phyloP scores from a whole-genome alignment of 2,888 invertebrate species.

The Lepidochrysops patricia region DNA sequence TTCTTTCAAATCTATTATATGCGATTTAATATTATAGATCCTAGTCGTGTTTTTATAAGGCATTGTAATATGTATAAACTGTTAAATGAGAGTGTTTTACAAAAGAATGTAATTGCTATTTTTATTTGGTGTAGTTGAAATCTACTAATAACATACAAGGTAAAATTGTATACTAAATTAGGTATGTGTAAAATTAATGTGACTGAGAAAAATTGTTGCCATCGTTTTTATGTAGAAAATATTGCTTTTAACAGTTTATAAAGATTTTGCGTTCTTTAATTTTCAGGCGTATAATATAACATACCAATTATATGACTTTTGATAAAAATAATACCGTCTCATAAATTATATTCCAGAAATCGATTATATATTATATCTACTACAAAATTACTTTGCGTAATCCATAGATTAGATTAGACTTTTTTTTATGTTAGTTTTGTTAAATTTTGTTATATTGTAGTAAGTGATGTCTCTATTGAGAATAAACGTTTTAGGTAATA shows the following conservation, averaged over 20 bases:
- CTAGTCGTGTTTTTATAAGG: neutral
- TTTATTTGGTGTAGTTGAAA: neutral
- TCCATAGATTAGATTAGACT: neutral
- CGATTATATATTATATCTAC: neutral
- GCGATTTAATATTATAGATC: neutral
- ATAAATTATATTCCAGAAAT: neutral
- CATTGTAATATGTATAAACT: neutral
- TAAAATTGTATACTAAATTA: neutral
- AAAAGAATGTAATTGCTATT: neutral
- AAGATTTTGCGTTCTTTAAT: too few species aligned
- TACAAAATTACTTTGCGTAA: conserved; percentile 13
- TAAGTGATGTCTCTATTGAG: conserved; percentile 53
- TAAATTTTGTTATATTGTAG: conserved; percentile 16
- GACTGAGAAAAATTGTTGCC: neutral
- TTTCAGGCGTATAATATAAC: too few species aligned
- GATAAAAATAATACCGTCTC: neutral
- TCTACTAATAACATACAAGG: neutral
- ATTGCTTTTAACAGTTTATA: neutral
- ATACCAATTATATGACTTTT: neutral
- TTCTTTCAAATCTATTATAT: too few species aligned
- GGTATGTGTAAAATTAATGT: neutral
- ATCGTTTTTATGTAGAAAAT: neutral
- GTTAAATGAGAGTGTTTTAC: neutral
- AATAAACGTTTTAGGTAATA: conserved; percentile 40
- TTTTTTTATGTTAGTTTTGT: conserved; percentile 4